Evolutionary conservation across 2,888 invertebrate genomes (phyloP).

Genomic region (Blastobasis lacticolella): DNA sequence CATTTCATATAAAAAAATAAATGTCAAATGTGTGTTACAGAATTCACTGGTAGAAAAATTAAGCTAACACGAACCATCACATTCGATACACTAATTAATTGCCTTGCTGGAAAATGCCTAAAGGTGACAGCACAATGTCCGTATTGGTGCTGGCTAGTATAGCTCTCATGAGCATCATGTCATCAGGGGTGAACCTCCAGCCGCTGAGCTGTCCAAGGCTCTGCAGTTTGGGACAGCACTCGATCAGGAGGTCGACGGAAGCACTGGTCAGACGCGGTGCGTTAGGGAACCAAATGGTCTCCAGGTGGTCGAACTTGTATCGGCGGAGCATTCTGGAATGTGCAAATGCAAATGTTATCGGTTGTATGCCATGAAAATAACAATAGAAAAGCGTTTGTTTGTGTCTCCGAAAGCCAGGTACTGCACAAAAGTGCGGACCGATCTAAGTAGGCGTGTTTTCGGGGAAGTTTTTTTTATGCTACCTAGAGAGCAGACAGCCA

Average conservation of each 20-base stretch:
- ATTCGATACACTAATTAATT: conserved; percentile 22
- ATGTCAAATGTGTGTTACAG: too few relatives aligned
- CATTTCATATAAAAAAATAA: too few relatives aligned
- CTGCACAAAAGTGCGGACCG: too few relatives aligned
- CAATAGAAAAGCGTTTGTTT: too few relatives aligned
- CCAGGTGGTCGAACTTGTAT: conserved; percentile 76
- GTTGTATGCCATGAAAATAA: too few relatives aligned
- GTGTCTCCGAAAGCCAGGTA: too few relatives aligned
- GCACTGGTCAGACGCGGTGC: conserved; percentile 77
- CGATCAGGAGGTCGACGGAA: conserved; percentile 79
- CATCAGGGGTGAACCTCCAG: conserved; percentile 79
- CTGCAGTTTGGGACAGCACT: conserved; percentile 77
- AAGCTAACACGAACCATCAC: not conserved
- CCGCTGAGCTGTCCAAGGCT: conserved; percentile 79
- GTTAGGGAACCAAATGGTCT: conserved; percentile 81
- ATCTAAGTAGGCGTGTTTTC: too few relatives aligned
- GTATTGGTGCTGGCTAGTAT: conserved; percentile 79
- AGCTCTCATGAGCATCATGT: conserved; percentile 78
- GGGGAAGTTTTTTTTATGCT: too few relatives aligned
- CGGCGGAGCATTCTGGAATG: conserved; percentile 77
- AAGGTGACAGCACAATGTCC: conserved; percentile 77
- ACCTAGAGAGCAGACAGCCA: too few relatives aligned
- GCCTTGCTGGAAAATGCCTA: conserved; percentile 70
- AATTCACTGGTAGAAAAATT: too few relatives aligned
- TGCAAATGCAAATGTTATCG: not conserved